Base-by-base conservation (phyloP, 1,140 invertebrate genomes). In the Calephelis virginiensis region DNA sequence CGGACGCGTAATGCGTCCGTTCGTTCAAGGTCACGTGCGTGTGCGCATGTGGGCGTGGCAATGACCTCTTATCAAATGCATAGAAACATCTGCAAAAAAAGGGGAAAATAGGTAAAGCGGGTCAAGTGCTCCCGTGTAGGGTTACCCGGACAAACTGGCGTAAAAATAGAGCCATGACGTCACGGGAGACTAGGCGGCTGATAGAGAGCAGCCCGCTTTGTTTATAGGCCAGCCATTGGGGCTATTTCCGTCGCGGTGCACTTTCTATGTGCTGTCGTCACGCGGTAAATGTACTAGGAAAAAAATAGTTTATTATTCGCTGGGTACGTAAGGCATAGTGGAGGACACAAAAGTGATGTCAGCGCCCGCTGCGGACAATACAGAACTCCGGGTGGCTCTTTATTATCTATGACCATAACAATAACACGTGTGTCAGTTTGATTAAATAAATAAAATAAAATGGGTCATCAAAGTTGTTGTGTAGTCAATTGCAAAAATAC, bases 41-140 rank as follows among this genome's bases (percentile, higher is more conserved):
- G 71, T 72, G 73, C 75, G 74, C 72, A 69, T 70, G 28, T 37
- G 14, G 49, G 49, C 67, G 68, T 70, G 86, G 77, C 85, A 89
- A 83, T 90, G 88, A 90, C 77, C 88, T 82, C 75, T 81, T 77
- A 81, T 28, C n/a, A 38, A 50, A 38, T 62, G 17, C 47, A 38
- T 50, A n/a, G 28, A 43, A 48, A 63, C 49, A 50, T 14, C 49
- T 50, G 14, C 14, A 62, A 62, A 63, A 74, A 85, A 86, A 81
- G 78, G 68, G 69, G 66, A 70, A 75, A 74, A 80, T 79, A 70
- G 61, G 77, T 77, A 71, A 80, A 81, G 62, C 77, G 76, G 87
- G 85, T 90, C 87, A 87, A 86, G 84, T 81, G 74, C 78, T 78
- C 63, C 69, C 76, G 81, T 81, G 77, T 90, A 86, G 83, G 75